Evolutionary conservation across 2,888 invertebrate genomes (phyloP), one percentile per base, ranked within the genome.

Genomic region (Volucella inflata): DNA sequence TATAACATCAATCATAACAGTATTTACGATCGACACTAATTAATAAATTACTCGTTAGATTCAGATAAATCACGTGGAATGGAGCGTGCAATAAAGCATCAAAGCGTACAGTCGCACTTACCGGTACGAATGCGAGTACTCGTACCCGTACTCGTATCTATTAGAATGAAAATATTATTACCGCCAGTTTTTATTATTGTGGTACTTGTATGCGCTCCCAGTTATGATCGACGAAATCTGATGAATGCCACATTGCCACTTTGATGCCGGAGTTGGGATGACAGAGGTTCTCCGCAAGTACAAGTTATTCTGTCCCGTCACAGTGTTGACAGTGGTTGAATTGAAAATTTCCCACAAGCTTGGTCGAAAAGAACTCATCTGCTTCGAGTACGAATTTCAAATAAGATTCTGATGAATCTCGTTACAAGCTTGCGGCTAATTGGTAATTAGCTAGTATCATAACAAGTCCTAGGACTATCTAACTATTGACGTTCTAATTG

Each of bases 201-300:
- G 30, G 59, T 16, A 44, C 16, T 30, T 16, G 30, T 11, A 10
- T 46, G 42, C 21, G 65, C 71, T 75, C 75, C 75, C 84, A 79
- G 75, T 84, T 84, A 84, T 80, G 84, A 84, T 84, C 84, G 79
- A 70, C 75, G 30, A 76, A 78, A 84, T 84, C 83, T 79, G 79
- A 79, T 70, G 83, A 83, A 84, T 79, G 74, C 75, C 70, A 84
- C 74, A 74, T 64, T 16, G 75, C 68, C 83, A 57, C 67, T 65
- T 53, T 40, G n/a, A 21, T 53, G 48, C 30, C 42, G 57, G 17
- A 59, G 71, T 67, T 65, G 67, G 65, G 67, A 67, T 77, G 77
- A 72, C 77, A 72, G 21, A 71, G 78, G 77, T 72, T 77, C 77
- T 60, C 65, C 74, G 68, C 68, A 62, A 59, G 59, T 21, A 38